A percentile compares a stretch with the other conserved stretches of the same genome.
Conservation (phyloP, 2,888 invertebrate genomes). For the Drosophila suboccidentalis region DNA sequence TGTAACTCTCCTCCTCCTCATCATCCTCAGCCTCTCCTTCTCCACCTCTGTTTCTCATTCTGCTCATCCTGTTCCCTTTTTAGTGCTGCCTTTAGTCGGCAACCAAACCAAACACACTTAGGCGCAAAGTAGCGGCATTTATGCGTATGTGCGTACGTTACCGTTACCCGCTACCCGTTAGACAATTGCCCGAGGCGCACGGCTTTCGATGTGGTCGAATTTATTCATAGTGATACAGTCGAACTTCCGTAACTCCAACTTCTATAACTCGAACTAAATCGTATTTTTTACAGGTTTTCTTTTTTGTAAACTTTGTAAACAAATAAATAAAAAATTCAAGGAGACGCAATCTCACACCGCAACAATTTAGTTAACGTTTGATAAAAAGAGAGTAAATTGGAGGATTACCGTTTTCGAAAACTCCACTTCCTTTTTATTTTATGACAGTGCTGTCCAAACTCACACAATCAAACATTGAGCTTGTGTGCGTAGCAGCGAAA, state of each 20-base stretch:
- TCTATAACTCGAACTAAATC: no score
- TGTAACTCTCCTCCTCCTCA: not conserved
- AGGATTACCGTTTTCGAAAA: not conserved
- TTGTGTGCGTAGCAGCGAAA: no score
- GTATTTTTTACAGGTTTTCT: not conserved
- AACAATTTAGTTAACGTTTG: not conserved
- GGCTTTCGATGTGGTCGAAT: constrained; percentile 19
- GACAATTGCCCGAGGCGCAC: constrained; percentile 3
- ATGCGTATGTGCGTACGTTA: constrained; percentile 64
- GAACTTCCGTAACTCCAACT: no score
- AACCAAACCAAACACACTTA: constrained; percentile 53
- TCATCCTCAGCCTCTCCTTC: not conserved
- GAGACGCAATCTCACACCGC: not conserved
- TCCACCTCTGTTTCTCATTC: no score
- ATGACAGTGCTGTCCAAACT: no score
- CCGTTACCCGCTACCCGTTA: constrained; percentile 16
- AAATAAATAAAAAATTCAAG: not conserved
- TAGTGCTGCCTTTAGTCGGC: not conserved
- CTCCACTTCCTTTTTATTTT: not conserved
- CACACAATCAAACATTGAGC: no score
- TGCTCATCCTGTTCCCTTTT: not conserved
- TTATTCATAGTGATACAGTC: constrained; percentile 13
- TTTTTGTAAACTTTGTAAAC: not conserved
- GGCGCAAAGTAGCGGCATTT: constrained; percentile 68
- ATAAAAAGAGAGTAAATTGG: not conserved